Conservation (phyloP, 2,888 invertebrate genomes). For the Campaea margaritaria region DNA sequence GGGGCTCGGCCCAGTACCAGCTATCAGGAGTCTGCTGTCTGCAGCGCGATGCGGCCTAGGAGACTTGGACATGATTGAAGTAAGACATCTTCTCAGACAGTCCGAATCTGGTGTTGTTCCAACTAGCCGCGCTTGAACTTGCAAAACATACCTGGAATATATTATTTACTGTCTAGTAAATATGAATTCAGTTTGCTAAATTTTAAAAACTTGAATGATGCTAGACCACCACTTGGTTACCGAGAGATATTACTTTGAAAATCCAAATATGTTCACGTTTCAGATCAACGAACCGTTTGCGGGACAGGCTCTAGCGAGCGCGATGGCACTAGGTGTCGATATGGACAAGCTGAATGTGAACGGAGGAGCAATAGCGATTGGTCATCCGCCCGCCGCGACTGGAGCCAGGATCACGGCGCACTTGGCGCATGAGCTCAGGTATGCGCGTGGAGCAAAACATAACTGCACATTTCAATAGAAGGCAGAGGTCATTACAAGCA, state of each 20-base stretch:
- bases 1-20: conserved; percentile 92
- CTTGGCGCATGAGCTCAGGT: conserved; percentile 83
- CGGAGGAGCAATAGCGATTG: conserved; percentile 30
- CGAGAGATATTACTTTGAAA: too few relatives aligned
- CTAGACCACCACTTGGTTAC: too few relatives aligned
- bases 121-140: too few relatives aligned
- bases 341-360: conserved; percentile 23
- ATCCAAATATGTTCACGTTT: neutral
- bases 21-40: conserved; percentile 85
- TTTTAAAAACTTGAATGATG: too few relatives aligned
- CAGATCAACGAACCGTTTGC: conserved; percentile 31
- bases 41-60: conserved; percentile 76
- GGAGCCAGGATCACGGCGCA: conserved; percentile 27
- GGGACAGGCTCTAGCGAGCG: conserved; percentile 21
- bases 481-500: too few relatives aligned
- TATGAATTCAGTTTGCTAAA: too few relatives aligned
- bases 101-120: too few relatives aligned
- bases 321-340: conserved; percentile 15
- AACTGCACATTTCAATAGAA: too few relatives aligned
- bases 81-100: neutral
- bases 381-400: conserved; percentile 29
- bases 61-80: conserved; percentile 69
- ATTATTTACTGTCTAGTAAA: too few relatives aligned
- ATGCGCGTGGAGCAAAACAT: conserved; percentile 26
- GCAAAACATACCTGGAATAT: too few relatives aligned